Conservation (phyloP, 2,113 vertebrate species). For the Phasianus colchicus region DNA sequence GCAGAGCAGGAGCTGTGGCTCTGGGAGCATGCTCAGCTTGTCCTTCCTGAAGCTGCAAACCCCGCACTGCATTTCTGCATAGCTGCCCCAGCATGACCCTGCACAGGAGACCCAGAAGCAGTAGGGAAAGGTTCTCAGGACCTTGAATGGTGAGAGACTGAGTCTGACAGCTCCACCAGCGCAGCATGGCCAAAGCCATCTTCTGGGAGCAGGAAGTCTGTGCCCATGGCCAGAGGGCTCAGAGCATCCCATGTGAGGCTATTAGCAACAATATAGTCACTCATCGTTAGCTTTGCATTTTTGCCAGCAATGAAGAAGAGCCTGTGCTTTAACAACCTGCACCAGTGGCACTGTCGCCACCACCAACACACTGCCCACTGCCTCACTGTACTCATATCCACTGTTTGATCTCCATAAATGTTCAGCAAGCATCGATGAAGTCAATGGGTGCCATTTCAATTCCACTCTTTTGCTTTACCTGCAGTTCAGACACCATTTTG, state of each 20-base stretch:
- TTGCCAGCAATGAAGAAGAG: too few relatives aligned
- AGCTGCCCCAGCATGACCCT: neutral
- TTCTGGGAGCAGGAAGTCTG: too few relatives aligned
- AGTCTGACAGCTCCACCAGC: neutral
- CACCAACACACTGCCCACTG: too few relatives aligned
- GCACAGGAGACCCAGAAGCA: neutral
- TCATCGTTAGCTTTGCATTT: too few relatives aligned
- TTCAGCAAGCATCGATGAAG: too few relatives aligned
- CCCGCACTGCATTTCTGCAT: neutral
- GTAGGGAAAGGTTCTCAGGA: neutral
- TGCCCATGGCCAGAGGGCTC: neutral
- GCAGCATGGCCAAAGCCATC: rapidly evolving
- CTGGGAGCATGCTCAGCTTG: neutral
- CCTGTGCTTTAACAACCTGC: too few relatives aligned
- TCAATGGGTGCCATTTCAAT: too few relatives aligned
- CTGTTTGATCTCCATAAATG: too few relatives aligned
- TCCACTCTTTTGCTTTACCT: too few relatives aligned
- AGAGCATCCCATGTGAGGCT: neutral
- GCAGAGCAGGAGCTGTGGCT: neutral
- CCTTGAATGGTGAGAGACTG: neutral
- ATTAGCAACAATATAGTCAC: neutral
- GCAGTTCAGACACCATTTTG: too few relatives aligned
- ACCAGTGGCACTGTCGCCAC: too few relatives aligned
- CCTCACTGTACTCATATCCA: too few relatives aligned
- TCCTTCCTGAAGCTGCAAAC: neutral